These are phyloP conservation scores for Indri indri DNA, from an alignment of 2,113 vertebrate species.

Conservation along the genomic window DNA sequence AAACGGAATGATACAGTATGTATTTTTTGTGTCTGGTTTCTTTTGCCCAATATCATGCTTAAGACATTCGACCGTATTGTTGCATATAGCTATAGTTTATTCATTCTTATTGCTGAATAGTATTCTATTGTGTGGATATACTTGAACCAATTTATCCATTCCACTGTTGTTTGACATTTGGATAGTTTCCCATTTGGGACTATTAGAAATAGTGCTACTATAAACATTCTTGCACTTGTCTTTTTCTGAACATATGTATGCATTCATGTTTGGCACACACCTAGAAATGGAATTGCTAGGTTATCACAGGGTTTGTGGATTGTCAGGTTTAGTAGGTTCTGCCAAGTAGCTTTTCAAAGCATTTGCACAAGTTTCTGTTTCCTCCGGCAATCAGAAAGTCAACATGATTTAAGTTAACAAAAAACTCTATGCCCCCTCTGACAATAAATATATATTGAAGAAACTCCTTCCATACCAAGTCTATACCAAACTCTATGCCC, in stretches of 20 bases:
- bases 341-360: neutral
- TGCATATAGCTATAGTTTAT: rapidly evolving
- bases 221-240: neutral
- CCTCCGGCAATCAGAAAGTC: neutral
- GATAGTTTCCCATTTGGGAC: rapidly evolving
- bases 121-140: no score
- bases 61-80: neutral
- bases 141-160: neutral
- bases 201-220: rapidly evolving
- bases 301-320: neutral
- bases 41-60: neutral
- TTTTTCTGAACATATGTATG: neutral
- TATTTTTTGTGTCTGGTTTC: neutral
- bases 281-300: neutral
- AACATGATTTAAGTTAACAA: neutral
- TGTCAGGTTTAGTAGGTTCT: neutral
- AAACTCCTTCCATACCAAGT: neutral
- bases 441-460: neutral
- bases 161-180: neutral
- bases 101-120: neutral
- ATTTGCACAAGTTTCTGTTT: neutral
- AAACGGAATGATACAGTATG: neutral
- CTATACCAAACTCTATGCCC: neutral
- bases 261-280: neutral
- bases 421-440: neutral